Evolutionary conservation across 2,888 invertebrate genomes (phyloP), one percentile per base, ranked within the genome.

Genomic region (Nomada ferruginata): DNA sequence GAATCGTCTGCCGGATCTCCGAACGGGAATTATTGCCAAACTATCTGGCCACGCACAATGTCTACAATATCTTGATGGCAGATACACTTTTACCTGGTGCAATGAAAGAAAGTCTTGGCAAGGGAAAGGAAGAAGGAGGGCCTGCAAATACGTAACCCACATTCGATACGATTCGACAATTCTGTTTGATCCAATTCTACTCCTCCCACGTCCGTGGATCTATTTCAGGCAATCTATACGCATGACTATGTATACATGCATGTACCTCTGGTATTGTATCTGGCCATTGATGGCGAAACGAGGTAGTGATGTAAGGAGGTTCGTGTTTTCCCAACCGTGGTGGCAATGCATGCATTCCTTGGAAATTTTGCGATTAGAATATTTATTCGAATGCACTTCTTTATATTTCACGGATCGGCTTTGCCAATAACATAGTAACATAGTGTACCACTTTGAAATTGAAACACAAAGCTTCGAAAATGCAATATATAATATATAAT

Each of bases 11-110:
- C 15, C 65, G 63, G 2, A 60, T 72, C 79, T 86, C 81, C 72
- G 84, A 87, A 86, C 77, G 59, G 71, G 79, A 76, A 66, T 84
- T 85, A 66, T 84, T 85, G 85, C 86, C 69, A 86, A 86, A 86
- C 44, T 44, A 26, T 64, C 64, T 74, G 75, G 84, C 79, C 85
- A 85, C 79, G 78, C 76, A 74, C 78, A 69, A 84, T 82, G 79
- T 59, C 75, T 66, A 52, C 50, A 55, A 52, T 53, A 66, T 66
- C 66, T 57, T 26, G 70, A 50, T 11, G 57, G 18, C 73, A 69
- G 79, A 77, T 66, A 85, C 52, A 76, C 82, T 87, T 88, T 87
- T 84, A 85, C 87, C 61, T 50, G 68, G 47, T 68, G 74, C 72
- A 47, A 55, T 52, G 83, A 66, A 85, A 83, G 83, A 83, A 87